Evolutionary conservation across 2,797 vertebrate genomes (phyloP).

Genomic region (Balearica regulorum): DNA sequence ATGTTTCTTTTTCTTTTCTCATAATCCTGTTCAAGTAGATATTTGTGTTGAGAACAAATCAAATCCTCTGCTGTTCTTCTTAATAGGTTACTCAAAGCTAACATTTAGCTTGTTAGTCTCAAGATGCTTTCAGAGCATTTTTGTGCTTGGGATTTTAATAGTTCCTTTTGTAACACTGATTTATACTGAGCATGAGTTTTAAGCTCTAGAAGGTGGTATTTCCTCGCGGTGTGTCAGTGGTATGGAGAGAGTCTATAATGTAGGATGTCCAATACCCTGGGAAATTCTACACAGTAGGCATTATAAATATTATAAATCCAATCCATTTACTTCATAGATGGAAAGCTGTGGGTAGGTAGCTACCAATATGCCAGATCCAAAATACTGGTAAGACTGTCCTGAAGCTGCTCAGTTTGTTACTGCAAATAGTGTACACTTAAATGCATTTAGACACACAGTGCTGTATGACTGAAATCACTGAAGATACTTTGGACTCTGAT

Average conservation of each 20-base stretch:
- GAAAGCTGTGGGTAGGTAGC: not conserved
- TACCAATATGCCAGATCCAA: not conserved
- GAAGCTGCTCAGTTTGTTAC: not conserved
- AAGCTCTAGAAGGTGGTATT: not conserved
- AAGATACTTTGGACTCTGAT: not conserved
- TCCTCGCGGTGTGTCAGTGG: not conserved
- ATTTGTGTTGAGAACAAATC: not conserved
- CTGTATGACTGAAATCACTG: not conserved
- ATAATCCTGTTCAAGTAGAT: not conserved
- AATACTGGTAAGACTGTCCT: not conserved
- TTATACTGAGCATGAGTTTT: not conserved
- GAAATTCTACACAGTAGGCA: not conserved
- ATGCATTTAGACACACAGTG: no score
- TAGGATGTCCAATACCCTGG: not conserved
- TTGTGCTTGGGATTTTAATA: not conserved
- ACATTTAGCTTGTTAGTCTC: not conserved
- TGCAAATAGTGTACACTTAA: not conserved
- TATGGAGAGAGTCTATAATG: not conserved
- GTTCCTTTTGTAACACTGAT: not conserved
- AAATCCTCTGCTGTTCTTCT: not conserved
- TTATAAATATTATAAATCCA: not conserved
- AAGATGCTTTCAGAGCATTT: not conserved
- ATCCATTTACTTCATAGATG: not conserved
- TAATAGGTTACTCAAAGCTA: not conserved
- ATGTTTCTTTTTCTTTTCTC: no score